Evolutionary conservation across 2,888 invertebrate species (phyloP).

Genomic region (Helicoverpa assulta): DNA sequence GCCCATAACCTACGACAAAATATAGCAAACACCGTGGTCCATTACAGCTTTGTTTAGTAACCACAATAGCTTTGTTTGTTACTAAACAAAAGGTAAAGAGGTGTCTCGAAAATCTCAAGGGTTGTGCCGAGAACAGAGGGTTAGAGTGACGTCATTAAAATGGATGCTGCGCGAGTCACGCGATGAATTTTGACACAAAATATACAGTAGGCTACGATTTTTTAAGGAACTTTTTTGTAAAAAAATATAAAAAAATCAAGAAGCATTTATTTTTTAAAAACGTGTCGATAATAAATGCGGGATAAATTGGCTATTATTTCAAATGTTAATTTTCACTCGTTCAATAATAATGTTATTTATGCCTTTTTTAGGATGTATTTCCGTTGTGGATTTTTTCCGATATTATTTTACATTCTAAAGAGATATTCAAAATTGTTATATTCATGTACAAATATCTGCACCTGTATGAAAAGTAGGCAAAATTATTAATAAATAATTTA

Average conservation of each 20-base stretch:
- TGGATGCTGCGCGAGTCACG: conserved; percentile 74
- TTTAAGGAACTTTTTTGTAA: neutral
- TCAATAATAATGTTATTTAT: too few species aligned
- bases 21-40: conserved; percentile 11
- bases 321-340: too few species aligned
- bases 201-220: conserved; percentile 68
- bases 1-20: too few species aligned
- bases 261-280: neutral
- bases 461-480: too few species aligned
- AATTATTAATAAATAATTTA: too few species aligned
- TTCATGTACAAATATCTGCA: too few species aligned
- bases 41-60: conserved; percentile 54
- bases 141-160: conserved; percentile 82
- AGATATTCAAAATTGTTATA: too few species aligned
- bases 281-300: neutral
- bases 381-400: too few species aligned
- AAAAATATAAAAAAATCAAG: too few species aligned
- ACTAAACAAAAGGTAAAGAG: conserved; percentile 71
- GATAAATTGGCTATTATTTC: too few species aligned
- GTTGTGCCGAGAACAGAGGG: conserved; percentile 72
- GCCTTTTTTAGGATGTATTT: too few species aligned
- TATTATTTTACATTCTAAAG: too few species aligned
- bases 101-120: conserved; percentile 73
- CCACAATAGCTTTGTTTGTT: conserved; percentile 57
- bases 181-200: conserved; percentile 69